phyloP scores from a whole-genome alignment of 2,888 invertebrate species.

The Galeopsomyia nigrocyanea region DNA sequence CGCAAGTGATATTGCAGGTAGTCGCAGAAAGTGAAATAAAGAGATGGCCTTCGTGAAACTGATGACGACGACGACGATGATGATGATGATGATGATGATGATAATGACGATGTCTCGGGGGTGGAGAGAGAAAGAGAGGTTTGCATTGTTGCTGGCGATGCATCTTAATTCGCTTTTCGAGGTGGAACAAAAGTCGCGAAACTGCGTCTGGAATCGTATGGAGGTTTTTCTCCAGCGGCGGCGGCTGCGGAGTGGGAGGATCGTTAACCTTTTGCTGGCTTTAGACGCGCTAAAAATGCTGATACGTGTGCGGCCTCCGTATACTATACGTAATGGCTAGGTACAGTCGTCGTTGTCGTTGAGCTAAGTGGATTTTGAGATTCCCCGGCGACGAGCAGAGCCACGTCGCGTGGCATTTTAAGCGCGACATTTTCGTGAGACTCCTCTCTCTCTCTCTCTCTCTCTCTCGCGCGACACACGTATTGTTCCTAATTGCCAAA shows the following conservation, averaged over 20 bases:
- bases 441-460: too few species aligned
- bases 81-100: background rate
- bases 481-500: constrained; percentile 24
- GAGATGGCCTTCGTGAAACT: constrained; percentile 63
- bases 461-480: background rate
- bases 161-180: constrained; percentile 55
- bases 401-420: constrained; percentile 30
- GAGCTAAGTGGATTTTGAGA: constrained; percentile 35
- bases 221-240: constrained; percentile 8
- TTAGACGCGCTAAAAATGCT: constrained; percentile 13
- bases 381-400: constrained; percentile 16
- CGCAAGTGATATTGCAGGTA: background rate
- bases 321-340: background rate
- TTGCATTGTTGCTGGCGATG: constrained; percentile 47
- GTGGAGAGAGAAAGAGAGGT: too few species aligned
- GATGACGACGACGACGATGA: constrained; percentile 51
- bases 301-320: constrained; percentile 15
- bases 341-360: too few species aligned
- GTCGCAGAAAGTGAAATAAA: constrained; percentile 42
- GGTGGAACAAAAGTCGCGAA: too few species aligned
- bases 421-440: constrained; percentile 35
- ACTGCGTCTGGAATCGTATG: constrained; percentile 5
- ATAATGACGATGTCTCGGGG: background rate
- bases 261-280: constrained; percentile 25
- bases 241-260: constrained; percentile 1